These are phyloP conservation scores for Microcebus jonahi DNA, from an alignment of 2,113 vertebrate genomes.

Conservation along the genomic window DNA sequence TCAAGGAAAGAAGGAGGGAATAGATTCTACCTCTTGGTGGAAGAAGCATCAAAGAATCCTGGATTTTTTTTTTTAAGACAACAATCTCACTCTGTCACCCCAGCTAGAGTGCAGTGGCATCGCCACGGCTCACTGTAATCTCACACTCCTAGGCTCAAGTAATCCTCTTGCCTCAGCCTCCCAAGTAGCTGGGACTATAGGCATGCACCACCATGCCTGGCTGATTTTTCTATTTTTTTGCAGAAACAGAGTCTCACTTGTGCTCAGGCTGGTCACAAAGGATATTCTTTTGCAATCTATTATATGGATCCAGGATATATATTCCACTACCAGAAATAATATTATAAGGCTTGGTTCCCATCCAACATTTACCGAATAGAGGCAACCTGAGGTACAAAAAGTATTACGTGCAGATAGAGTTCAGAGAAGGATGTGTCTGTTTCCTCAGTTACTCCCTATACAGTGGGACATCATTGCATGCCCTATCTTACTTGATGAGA, in stretches of 20 bases:
- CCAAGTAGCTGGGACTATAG: too few species aligned
- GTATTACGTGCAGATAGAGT: background rate
- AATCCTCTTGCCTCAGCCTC: too few species aligned
- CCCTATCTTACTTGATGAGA: conserved; percentile 2
- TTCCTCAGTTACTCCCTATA: background rate
- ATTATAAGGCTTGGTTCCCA: background rate
- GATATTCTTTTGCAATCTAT: background rate
- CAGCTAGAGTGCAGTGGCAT: too few species aligned
- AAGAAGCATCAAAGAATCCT: background rate
- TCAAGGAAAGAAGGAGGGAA: background rate
- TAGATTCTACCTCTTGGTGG: background rate
- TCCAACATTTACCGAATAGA: background rate
- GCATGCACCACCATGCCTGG: too few species aligned
- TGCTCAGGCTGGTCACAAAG: too few species aligned
- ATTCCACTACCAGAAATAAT: background rate
- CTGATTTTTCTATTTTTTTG: too few species aligned
- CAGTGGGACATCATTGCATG: background rate
- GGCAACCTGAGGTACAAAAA: background rate
- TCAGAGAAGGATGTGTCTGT: background rate
- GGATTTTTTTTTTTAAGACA: background rate
- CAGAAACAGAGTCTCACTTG: too few species aligned
- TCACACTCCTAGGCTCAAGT: too few species aligned
- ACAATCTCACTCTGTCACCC: too few species aligned
- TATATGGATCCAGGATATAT: background rate
- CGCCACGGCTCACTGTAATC: too few species aligned